Base-by-base conservation (phyloP, 2,113 vertebrate genomes). In the Hymenochirus boettgeri region DNA sequence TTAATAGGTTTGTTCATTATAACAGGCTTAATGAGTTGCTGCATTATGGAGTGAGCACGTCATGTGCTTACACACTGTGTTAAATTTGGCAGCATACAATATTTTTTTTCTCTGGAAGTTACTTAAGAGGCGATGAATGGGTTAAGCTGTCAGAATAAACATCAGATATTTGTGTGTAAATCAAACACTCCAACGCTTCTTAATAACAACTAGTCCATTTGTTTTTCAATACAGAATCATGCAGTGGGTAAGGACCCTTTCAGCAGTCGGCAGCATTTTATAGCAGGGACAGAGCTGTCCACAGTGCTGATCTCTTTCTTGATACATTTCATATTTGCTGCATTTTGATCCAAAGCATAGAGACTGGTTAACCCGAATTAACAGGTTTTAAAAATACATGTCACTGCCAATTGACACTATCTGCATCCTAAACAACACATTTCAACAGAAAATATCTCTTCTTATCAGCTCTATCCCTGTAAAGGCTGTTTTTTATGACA, bases 401-500 rank as follows among this genome's bases (percentile, higher is more conserved):
- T 35, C 15, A 2, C 33, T 35, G 9, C 9, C 7, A 35, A 9
- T 35, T 12, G 3, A 35, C 15, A 35, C 15, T 35, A 3, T 12
- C 4, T 5, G 13, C 19, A 37, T 18, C 1, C 2, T 31, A 13
- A 17, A 27, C 39, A n/a, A 10, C 10, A 18, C 52, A 55, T 25
- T 23, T 7, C 11, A 9, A 24, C 53, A 66, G 19, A 42, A 52
- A 24, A 59, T n/a, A 21, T 21, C 31, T 48, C 21, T 57, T 29
- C 18, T 45, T 54, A n/a, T 5, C 31, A 50, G 26, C 37, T n/a
- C 17, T 55, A 13, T 65, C 22, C 21, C 35, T 10, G 1, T n/a
- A 5, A 7, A 15, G 45, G 56, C 57, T 24, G 33, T 57, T 53
- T 53, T 35, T n/a, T 52, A 37, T 7, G 22, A 53, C 63, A 60